phyloP scores from a whole-genome alignment of 2,113 vertebrate species.

The Cyprinodon brontotheroides region DNA sequence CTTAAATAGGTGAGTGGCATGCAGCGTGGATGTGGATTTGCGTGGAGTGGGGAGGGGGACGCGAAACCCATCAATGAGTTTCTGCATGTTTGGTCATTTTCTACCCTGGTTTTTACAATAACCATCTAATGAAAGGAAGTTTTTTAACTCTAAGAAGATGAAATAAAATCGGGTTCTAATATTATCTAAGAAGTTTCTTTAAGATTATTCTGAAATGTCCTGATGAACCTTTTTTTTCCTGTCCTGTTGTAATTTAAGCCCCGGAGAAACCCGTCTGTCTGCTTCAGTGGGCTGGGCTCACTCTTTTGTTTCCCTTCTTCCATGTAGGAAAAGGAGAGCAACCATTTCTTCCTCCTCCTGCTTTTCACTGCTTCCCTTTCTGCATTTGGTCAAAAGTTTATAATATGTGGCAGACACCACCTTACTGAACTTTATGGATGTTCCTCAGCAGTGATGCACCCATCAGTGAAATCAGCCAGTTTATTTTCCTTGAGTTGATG shows the following conservation, averaged over 20 bases:
- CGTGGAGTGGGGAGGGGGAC: neutral
- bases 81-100: neutral
- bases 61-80: slow-evolving; percentile 29
- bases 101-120: neutral
- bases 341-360: neutral
- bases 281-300: slow-evolving; percentile 29
- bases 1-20: slow-evolving; percentile 67
- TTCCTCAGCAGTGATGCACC: neutral
- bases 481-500: neutral
- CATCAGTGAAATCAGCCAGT: neutral
- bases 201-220: no score
- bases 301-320: slow-evolving; percentile 35
- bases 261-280: slow-evolving; percentile 61
- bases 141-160: neutral
- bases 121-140: neutral
- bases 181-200: neutral
- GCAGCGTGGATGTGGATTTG: slow-evolving; percentile 9
- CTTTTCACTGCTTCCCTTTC: neutral
- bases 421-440: no score
- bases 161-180: neutral
- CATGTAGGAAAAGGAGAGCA: neutral
- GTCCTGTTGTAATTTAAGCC: slow-evolving; percentile 10
- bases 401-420: no score
- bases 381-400: neutral
- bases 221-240: neutral